Evolutionary conservation across 2,113 vertebrate species (phyloP), one percentile per base, ranked within the genome.

Genomic region (Plotosus lineatus): DNA sequence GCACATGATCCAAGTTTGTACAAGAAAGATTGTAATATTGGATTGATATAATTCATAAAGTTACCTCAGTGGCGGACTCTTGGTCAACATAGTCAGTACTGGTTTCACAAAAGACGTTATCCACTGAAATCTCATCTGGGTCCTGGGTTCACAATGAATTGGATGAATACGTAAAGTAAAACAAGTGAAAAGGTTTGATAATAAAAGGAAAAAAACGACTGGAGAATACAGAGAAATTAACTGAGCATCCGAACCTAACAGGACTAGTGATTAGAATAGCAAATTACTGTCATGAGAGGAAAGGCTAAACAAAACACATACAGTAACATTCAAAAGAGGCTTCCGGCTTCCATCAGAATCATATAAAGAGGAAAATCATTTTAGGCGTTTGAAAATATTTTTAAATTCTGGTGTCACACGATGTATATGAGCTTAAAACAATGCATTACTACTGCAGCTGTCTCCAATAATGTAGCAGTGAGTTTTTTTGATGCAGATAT

Each of bases 221-320:
- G 68, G 17, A 33, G n/a, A 73, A 73, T 31, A 74, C 42, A 81
- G 23, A 36, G 8, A 36, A 4, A 33, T 36, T 40, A 53, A 48
- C 14, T 56, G 40, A 31, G 84, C 88, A 92, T 86, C 88, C 91
- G 89, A 83, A 71, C 33, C 44, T 85, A 90, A 91, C 87, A 92
- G 79, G 82, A 0, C 1, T 5, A 68, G 33, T 23, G 50, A 74
- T 42, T 36, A 38, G 78, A 76, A 77, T 61, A 36, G 40, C 44
- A 71, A 53, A 69, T 56, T 9, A 38, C 46, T 40, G 33, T 7
- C 31, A 51, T 2, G 46, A n/a, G 10, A 71, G 42, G 17, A 28
- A 71, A n/a, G n/a, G n/a, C n/a, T n/a, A 66, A 31, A 31, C n/a
- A 14, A 4, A 71, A 17, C n/a, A 50, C 15, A 21, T 50, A 33